A percentile compares a stretch with the other conserved stretches of the same genome.
These are phyloP conservation scores for Arrhopalites spinosus DNA, from an alignment of 2,888 invertebrate genomes.

Conservation along the genomic window DNA sequence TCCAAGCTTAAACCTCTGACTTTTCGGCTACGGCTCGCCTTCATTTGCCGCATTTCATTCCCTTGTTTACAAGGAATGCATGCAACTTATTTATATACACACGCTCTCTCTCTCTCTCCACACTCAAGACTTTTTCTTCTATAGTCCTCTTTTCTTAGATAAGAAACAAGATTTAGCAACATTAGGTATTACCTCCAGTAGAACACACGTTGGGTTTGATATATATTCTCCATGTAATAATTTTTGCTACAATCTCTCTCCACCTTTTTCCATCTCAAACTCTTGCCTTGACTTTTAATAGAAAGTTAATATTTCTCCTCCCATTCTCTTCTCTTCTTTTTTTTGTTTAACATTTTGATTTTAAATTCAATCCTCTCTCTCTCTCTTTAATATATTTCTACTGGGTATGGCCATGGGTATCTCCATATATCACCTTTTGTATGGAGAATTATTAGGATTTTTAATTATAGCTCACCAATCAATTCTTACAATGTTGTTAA, in stretches of 20 bases:
- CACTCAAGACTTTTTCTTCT: background rate
- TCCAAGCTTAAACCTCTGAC: background rate
- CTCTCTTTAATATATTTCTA: no score
- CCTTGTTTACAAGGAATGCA: background rate
- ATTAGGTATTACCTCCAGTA: background rate
- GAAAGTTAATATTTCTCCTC: no score
- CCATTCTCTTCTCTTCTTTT: no score
- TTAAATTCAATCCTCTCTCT: no score
- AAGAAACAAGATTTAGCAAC: background rate
- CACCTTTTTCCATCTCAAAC: background rate
- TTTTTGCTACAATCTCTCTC: slow-evolving; percentile 1
- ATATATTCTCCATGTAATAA: background rate
- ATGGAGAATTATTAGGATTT: no score
- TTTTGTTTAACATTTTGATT: no score
- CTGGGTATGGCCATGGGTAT: no score
- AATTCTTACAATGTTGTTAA: no score
- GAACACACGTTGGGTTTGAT: background rate
- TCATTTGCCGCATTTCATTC: background rate
- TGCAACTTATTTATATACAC: background rate
- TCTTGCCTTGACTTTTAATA: background rate
- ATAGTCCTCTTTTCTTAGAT: slow-evolving; percentile 6
- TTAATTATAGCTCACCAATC: no score
- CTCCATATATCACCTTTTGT: no score
- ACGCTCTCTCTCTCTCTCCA: background rate
- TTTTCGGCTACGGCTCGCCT: background rate